Evolutionary conservation across 1,140 invertebrate species (phyloP).

Genomic region (Patella vulgata): DNA sequence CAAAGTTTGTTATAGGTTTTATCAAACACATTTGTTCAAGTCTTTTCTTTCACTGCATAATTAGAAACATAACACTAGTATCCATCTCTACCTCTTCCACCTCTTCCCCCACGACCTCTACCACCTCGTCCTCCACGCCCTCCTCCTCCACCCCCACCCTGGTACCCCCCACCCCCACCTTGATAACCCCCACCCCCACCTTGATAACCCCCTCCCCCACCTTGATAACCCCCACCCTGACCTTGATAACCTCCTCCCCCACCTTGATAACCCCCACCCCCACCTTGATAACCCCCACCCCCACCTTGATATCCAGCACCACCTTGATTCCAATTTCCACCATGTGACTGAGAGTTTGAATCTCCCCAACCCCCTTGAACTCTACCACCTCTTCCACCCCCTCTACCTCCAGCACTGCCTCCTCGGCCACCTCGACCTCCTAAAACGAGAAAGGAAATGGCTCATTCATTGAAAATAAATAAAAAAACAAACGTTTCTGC

Average conservation of each 20-base stretch:
- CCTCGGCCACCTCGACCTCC: conserved; percentile 38
- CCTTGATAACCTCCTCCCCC: conserved; percentile 1
- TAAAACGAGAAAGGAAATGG: too few relatives aligned
- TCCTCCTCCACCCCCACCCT: conserved; percentile 22
- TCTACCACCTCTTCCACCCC: conserved; percentile 42
- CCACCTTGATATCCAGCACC: conserved; percentile 19
- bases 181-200: conserved; percentile 11
- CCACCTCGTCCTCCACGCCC: conserved; percentile 16
- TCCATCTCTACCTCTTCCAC: too few relatives aligned
- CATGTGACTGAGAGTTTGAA: conserved; percentile 8
- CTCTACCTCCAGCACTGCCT: conserved; percentile 36
- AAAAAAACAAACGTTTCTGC: too few relatives aligned
- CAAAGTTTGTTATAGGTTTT: too few relatives aligned
- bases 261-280: conserved; percentile 19
- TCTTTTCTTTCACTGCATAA: too few relatives aligned
- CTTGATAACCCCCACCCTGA: neutral
- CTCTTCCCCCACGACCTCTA: neutral
- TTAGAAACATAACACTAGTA: too few relatives aligned
- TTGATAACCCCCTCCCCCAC: neutral
- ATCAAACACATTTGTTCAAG: too few relatives aligned
- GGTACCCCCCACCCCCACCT: conserved; percentile 18
- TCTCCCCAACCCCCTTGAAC: conserved; percentile 43
- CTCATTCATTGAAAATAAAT: too few relatives aligned
- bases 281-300: conserved; percentile 10
- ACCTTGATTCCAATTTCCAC: conserved; percentile 23